These are phyloP conservation scores for Cylindroiulus punctatus DNA, from an alignment of 2,888 invertebrate genomes.

Conservation along the genomic window DNA sequence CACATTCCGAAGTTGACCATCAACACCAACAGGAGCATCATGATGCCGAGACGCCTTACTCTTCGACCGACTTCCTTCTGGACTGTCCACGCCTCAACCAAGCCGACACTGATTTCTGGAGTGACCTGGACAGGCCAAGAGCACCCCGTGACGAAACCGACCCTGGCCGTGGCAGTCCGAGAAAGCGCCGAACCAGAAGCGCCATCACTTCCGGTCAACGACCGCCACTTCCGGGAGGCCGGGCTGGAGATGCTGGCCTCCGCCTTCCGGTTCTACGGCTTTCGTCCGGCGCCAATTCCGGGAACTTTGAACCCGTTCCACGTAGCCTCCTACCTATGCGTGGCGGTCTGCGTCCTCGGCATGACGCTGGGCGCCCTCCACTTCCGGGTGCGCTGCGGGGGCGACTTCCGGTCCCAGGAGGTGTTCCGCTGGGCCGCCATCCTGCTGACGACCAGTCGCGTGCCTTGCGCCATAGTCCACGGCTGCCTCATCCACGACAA, in stretches of 20 bases:
- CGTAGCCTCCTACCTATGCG: not conserved
- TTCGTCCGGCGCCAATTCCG: not conserved
- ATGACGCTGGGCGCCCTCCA: not conserved
- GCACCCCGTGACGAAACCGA: too few species aligned
- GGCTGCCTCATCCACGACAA: not conserved
- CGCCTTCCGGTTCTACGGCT: constrained; percentile 15
- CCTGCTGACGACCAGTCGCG: not conserved
- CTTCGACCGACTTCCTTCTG: too few species aligned
- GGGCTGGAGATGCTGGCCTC: not conserved
- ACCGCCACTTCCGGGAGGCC: not conserved
- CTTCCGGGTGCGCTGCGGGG: not conserved
- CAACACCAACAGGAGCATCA: too few species aligned
- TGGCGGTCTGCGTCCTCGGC: not conserved
- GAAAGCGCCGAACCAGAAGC: too few species aligned
- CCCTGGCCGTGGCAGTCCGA: too few species aligned
- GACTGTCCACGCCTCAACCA: too few species aligned
- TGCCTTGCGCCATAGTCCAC: not conserved
- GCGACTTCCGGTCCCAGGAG: not conserved
- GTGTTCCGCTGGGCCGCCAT: not conserved
- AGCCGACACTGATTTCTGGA: too few species aligned
- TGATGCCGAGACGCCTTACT: too few species aligned
- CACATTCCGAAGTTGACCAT: too few species aligned
- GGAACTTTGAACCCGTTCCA: not conserved
- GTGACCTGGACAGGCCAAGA: too few species aligned
- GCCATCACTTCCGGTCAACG: not conserved